Base-by-base conservation (phyloP, 2,888 invertebrate species). In the Drosophila sordidula region DNA sequence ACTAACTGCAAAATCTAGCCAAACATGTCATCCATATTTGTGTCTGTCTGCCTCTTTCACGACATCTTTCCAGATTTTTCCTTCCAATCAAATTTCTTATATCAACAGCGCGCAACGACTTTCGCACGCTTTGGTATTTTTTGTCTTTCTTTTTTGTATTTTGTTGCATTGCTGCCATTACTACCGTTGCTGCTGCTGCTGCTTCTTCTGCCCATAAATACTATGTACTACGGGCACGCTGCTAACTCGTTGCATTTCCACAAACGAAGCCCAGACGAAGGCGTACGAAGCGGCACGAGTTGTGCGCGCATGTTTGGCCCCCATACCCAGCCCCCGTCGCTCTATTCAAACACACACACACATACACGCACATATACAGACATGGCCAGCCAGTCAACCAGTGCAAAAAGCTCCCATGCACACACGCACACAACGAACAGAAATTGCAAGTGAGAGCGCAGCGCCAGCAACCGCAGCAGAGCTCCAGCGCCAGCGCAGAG, bases 401-500 rank as follows among this genome's bases (percentile, higher is more conserved):
- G 79, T 68, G 75, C 75, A 68, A 78, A 77, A 68, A 63, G 73
- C 78, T 64, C 66, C 69, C 71, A 67, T 63, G 54, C 70, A 72
- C 58, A 69, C 44, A 59, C 42, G 49, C 34, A 46, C 44, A 34
- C 41, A 18, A 57, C 52, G 44, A 58, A 50, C 65, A 67, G 68
- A 75, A 75, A 80, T 52, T 86, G 87, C 80, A 88, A 75, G 65
- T 76, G 70, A 75, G 79, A 79, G 77, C 74, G 41, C 47, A 49
- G 34, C 46, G 26, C 16, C 46, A 39, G 57, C 54, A 59, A 34
- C 32, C 51, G 39, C 14, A 38, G 56, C 78, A 66, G 55, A 51
- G 72, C 61, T 70, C 78, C 75, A 87, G 85, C 82, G 82, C 75
- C 87, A 85, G 87, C 86, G 80, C 86, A 81, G 62, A 87, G 87